phyloP scores from a whole-genome alignment of 2,888 invertebrate species.

The Andrena praecox region DNA sequence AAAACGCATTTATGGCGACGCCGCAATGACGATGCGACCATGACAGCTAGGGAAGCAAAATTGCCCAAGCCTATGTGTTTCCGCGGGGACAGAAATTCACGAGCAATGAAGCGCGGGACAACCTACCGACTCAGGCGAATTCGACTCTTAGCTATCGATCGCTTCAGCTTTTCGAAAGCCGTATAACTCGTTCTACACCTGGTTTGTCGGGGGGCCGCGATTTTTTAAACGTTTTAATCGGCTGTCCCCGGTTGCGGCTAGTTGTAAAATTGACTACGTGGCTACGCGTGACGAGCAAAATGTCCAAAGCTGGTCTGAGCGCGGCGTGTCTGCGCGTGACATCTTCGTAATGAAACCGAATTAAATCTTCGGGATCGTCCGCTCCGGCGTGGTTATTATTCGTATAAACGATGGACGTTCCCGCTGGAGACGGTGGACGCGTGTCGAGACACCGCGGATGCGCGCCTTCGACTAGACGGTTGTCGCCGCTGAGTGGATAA shows the following conservation, averaged over 20 bases:
- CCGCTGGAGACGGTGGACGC: not conserved
- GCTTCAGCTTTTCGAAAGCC: not conserved
- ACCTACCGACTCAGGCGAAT: slow-evolving; percentile 26
- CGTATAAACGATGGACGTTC: slow-evolving; percentile 19
- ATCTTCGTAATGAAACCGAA: slow-evolving; percentile 62
- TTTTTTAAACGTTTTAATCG: not conserved
- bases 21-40: slow-evolving; percentile 59
- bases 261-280: slow-evolving; percentile 37
- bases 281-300: slow-evolving; percentile 50
- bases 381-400: slow-evolving; percentile 35
- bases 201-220: not conserved
- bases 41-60: slow-evolving; percentile 69
- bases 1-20: slow-evolving; percentile 54
- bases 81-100: slow-evolving; percentile 23
- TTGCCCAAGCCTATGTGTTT: slow-evolving; percentile 39
- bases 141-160: not conserved
- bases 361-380: slow-evolving; percentile 48
- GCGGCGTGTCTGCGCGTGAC: slow-evolving; percentile 67
- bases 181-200: not conserved
- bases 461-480: not conserved
- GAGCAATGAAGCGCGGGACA: slow-evolving; percentile 17
- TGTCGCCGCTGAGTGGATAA: not conserved
- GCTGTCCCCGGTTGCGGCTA: slow-evolving; percentile 2
- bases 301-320: slow-evolving; percentile 63
- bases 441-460: not conserved